Conservation (phyloP, 1,140 invertebrate species). For the Chlorops oryzae region DNA sequence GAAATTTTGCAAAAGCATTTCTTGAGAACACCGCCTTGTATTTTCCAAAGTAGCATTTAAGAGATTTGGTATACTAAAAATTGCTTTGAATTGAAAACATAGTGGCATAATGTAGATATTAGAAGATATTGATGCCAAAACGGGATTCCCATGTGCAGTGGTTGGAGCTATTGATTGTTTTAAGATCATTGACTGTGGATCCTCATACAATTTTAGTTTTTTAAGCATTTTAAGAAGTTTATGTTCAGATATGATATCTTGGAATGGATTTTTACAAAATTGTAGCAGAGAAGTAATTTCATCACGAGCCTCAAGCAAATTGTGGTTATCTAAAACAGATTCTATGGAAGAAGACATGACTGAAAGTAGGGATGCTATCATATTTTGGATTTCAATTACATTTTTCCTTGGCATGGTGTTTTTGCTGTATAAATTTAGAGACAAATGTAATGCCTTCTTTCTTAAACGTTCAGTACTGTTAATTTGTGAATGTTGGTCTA, state of each 20-base stretch:
- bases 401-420: conserved; percentile 8
- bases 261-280: conserved; percentile 9
- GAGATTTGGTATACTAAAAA: conserved; percentile 13
- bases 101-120: conserved; percentile 12
- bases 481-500: not conserved
- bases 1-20: conserved; percentile 11
- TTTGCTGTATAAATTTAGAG: conserved; percentile 6
- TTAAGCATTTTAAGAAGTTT: conserved; percentile 9
- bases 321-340: conserved; percentile 3
- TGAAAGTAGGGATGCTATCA: conserved; percentile 1
- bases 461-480: conserved; percentile 5
- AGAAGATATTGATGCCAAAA: not conserved
- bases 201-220: conserved; percentile 10
- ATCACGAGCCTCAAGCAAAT: not conserved
- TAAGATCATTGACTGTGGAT: conserved; percentile 8
- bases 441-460: conserved; percentile 9
- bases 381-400: conserved; percentile 8
- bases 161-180: not conserved
- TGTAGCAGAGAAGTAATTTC: not conserved
- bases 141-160: conserved; percentile 3
- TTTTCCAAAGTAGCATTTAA: conserved; percentile 11
- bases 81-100: not conserved
- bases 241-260: conserved; percentile 10
- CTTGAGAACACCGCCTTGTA: not conserved
- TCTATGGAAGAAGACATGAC: conserved; percentile 4